Evolutionary conservation across 1,140 invertebrate species (phyloP), one percentile per base, ranked within the genome.

Genomic region (Drosophila repleta): DNA sequence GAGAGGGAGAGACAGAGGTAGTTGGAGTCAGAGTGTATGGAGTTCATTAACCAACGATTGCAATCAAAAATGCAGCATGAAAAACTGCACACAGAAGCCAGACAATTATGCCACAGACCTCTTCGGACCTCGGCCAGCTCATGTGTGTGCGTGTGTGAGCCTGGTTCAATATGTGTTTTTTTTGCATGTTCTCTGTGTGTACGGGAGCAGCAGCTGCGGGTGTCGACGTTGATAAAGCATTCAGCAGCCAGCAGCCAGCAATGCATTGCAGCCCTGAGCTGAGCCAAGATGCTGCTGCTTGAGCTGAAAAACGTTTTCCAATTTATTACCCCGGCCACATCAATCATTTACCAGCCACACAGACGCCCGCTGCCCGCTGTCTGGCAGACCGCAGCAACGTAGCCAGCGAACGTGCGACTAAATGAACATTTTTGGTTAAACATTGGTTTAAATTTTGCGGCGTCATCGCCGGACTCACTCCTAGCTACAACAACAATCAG

Each of bases 351-450:
- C 70, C 83, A 66, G 77, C 56, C 62, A 58, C 53, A 71, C 39
- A 11, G 62, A 51, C 43, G 61, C 52, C 52, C 35, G 24, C 52
- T n/a, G n/a, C 32, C 32, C 41, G 21, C 24, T 26, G 18, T 21
- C 39, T 52, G 48, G 37, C 55, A 48, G 29, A 17, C 43, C 41
- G 11, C 55, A 26, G 29, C 11, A 53, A n/a, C 49, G 55, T 20
- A 32, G 52, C 39, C 46, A 32, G 32, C 49, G 76, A 76, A 74
- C 77, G 82, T 85, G 82, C 67, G 82, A 87, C 83, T 88, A 88
- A 88, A 88, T 89, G 83, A 89, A 83, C 84, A 89, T 89, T 88
- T 88, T 88, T 89, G 83, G 83, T 83, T 89, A 88, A 89, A 79
- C 83, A 88, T 88, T 79, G 83, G 83, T 84, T 88, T 89, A 89